Base-by-base conservation (phyloP, 2,113 vertebrate species). In the Mustela lutreola region DNA sequence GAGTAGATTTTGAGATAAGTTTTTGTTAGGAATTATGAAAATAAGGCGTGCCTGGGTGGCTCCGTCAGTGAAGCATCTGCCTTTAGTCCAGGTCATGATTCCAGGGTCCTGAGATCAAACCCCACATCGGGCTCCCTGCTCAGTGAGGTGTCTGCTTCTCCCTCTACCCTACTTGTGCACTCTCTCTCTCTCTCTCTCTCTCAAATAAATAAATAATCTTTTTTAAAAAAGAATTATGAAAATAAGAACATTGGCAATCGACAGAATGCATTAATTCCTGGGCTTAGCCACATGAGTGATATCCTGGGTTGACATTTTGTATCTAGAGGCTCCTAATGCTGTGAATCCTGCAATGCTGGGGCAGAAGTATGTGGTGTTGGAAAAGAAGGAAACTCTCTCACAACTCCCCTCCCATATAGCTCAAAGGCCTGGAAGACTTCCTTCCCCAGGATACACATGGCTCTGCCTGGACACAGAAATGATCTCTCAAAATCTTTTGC, bases 271-370 rank as follows among this genome's bases (percentile, higher is more conserved):
- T 62, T 82, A 33, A 83, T 76, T 92, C 22, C 48, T 12, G 28
- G 60, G 1, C 82, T 62, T 31, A 48, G 75, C 22, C 31, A 89
- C 21, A 53, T 31, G 48, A 95, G 10, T 53, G 33, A 75, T 71
- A 82, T 26, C 58, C 18, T 78, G 79, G 80, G 39, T n/a, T 82
- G 56, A 28, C 36, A 53, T 94, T 95, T 91, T 97, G 42, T 92
- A 56, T 48, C n/a, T 89, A n/a, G 28, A 91, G 58, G 2, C 62
- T 75, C 45, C 24, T 2, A n/a, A 82, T 60, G 50, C 22, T 58
- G 10, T 73, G 39, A 93, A 53, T 63, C 16, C 4, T 33, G 42
- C 50, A 79, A 83, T 45, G 33, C 42, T 53, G 58, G 28, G 42
- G 65, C n/a, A 84, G 24, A 81, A 22, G 48, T 67, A 86, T 53